Evolutionary conservation across 2,888 invertebrate species (phyloP).

Genomic region (Cotesia congregata): DNA sequence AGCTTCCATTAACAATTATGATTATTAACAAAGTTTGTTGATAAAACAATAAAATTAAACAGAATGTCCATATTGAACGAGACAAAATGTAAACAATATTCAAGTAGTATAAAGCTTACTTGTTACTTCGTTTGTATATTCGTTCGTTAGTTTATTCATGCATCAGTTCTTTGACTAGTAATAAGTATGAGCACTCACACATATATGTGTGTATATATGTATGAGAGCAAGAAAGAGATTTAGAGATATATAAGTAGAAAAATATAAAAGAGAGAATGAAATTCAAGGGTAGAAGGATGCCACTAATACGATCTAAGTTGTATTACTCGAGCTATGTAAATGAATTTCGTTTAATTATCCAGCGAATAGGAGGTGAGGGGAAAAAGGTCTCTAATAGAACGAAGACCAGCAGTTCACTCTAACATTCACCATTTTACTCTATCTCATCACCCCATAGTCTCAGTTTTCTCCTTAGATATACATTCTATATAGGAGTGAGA

Average conservation of each 20-base stretch:
- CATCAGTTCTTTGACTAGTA: conserved; percentile 14
- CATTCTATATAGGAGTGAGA: neutral
- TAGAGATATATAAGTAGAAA: conserved; percentile 37
- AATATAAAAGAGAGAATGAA: conserved; percentile 38
- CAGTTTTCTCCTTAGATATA: neutral
- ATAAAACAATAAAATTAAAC: too few relatives aligned
- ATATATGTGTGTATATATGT: neutral
- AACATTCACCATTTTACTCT: neutral
- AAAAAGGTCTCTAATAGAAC: conserved; percentile 49
- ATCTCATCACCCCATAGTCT: neutral
- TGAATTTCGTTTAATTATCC: conserved; percentile 70
- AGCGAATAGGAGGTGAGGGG: conserved; percentile 52
- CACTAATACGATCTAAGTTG: conserved; percentile 49
- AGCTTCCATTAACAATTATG: too few relatives aligned
- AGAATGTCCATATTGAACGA: too few relatives aligned
- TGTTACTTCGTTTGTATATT: neutral
- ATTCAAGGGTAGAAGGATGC: conserved; percentile 35
- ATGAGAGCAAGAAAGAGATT: conserved; percentile 29
- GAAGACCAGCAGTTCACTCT: conserved; percentile 39
- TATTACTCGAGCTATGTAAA: conserved; percentile 69
- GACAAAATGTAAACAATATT: neutral
- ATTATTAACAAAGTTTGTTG: too few relatives aligned
- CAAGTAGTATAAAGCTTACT: neutral
- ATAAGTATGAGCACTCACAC: neutral
- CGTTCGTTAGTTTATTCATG: neutral